Base-by-base conservation (phyloP, 2,797 vertebrate genomes). In the Acrocephalus scirpaceus region DNA sequence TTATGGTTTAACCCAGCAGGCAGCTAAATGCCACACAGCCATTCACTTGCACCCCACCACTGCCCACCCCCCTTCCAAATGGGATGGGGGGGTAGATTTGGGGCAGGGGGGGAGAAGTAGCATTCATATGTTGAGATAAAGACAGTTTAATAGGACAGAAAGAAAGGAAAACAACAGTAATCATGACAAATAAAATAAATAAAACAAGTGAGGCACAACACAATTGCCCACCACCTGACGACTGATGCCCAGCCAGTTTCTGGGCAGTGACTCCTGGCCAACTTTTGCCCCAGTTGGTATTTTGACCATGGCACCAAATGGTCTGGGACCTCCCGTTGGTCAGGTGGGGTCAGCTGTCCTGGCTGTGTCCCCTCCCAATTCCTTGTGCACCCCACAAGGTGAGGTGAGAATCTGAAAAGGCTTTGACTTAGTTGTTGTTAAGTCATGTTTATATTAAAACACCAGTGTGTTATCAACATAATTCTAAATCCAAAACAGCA, bases 391-490 rank as follows among this genome's bases (percentile, higher is more conserved):
- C 2, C 22, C 13, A 32, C 34, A 17, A 38, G 7, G 13, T 65
- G 26, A 38, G 18, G 34, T 72, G 40, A 42, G 21, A 40, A 42
- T 45, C 40, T 61, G 50, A 42, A 67, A 60, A 54, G 47, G 36
- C 54, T 30, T 51, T 53, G 26, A 36, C 16, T 54, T 53, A 9
- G 34, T 60, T 85, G 73, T 60, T 60, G 60, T 23, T 36, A 60
- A 54, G 22, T 16, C 0, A 0, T 36, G 19, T 78, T 54, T 66
- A 36, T 30, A 21, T n/a, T 48, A 21, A 61, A 66, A 21, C 27
- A 54, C 9, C 47, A 21, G 19, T 36, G 22, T 29, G 32, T 73
- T 84, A 17, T 8, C 36, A 38, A 16, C 40, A 25, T 54, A 30
- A 42, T 60, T 67, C 32, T 48, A 44, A 66, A 82, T 76, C 27